A percentile compares a stretch with the other conserved stretches of the same genome.
phyloP scores from a whole-genome alignment of 2,797 vertebrate species.

The Meriones psammophilus region DNA sequence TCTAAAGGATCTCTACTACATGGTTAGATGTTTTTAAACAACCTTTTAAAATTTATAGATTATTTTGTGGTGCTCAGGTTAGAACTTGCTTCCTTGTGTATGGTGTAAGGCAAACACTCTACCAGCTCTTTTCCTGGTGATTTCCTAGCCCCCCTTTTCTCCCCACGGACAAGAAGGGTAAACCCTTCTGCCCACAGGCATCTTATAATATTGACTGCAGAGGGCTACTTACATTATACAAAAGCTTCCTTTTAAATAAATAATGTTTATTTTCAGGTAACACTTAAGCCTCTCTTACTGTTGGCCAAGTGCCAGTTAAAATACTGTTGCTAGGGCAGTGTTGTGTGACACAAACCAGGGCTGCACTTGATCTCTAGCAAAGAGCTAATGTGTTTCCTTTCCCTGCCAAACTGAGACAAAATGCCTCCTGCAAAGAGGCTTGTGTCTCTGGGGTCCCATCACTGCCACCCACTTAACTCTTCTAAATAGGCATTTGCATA shows the following conservation, averaged over 20 bases:
- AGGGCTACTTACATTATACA: neutral
- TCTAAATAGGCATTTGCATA: neutral
- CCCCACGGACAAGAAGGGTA: neutral
- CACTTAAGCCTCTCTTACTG: neutral
- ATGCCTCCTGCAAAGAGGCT: neutral
- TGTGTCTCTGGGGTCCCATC: neutral
- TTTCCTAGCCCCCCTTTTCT: neutral
- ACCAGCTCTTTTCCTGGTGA: neutral
- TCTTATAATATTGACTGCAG: neutral
- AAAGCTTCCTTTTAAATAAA: conserved; percentile 15
- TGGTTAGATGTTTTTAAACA: neutral
- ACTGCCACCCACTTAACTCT: neutral
- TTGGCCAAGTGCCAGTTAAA: conserved; percentile 16
- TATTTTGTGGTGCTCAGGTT: neutral
- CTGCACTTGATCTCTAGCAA: neutral
- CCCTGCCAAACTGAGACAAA: neutral
- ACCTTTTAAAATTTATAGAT: neutral
- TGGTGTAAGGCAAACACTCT: neutral
- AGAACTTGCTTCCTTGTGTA: neutral
- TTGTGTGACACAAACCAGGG: neutral
- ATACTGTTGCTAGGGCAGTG: neutral
- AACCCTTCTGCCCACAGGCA: neutral
- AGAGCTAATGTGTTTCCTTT: neutral
- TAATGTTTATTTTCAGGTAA: neutral
- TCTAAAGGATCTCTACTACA: neutral